Percentiles rank a stretch among this genome's conserved stretches.
These are phyloP conservation scores for Sphyrna mokarran DNA, from an alignment of 2,113 vertebrate genomes.

Conservation along the genomic window DNA sequence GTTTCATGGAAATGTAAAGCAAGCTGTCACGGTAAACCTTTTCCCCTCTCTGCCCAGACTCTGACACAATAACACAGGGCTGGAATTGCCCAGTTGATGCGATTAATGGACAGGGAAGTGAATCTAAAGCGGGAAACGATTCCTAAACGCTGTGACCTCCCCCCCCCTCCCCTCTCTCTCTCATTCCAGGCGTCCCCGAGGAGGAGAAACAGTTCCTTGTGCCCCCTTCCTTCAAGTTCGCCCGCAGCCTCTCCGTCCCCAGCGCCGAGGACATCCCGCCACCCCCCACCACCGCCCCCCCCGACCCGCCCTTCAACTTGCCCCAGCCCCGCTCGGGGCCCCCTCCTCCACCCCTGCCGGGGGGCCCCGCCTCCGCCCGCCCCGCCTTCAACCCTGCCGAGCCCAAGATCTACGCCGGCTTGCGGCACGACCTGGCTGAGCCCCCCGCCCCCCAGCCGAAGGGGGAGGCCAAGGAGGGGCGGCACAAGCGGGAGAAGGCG, in stretches of 20 bases:
- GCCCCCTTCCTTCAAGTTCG: conserved; percentile 78
- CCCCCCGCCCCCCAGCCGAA: neutral
- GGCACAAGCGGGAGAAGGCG: conserved; percentile 46
- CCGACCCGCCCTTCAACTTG: conserved; percentile 77
- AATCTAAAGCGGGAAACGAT: neutral
- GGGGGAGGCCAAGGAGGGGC: conserved; percentile 40
- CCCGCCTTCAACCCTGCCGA: conserved; percentile 51
- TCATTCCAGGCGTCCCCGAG: conserved; percentile 64
- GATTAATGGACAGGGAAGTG: too few species aligned
- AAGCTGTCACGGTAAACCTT: too few species aligned
- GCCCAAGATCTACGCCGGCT: conserved; percentile 45
- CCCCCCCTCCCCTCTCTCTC: neutral
- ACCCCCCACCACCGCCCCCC: conserved; percentile 82
- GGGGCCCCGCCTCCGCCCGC: conserved; percentile 47
- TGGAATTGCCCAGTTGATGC: too few species aligned
- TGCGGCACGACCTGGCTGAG: conserved; percentile 53
- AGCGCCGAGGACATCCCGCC: conserved; percentile 84
- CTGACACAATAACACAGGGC: too few species aligned
- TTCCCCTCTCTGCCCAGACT: too few species aligned
- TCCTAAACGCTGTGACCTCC: too few species aligned
- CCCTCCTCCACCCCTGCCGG: conserved; percentile 52
- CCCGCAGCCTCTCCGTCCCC: conserved; percentile 80
- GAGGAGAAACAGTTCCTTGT: conserved; percentile 77
- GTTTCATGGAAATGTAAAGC: too few species aligned
- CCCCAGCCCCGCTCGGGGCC: conserved; percentile 70